Percentiles rank a stretch among this genome's conserved stretches.
phyloP scores from a whole-genome alignment of 2,113 vertebrate genomes.

The Equus przewalskii region DNA sequence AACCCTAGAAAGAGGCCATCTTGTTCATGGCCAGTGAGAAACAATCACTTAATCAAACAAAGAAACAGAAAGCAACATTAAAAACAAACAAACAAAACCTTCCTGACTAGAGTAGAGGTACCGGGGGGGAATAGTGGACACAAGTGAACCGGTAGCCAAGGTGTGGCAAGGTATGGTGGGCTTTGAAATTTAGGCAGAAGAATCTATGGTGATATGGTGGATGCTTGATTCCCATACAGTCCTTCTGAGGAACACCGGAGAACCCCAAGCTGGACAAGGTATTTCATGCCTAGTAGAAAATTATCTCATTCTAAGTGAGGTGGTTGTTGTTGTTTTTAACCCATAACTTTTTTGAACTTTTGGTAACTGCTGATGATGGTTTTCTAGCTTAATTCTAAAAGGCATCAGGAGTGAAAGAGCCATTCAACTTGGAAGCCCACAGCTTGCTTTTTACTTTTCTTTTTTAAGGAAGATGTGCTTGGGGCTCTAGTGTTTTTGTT shows the following conservation, averaged over 20 bases:
- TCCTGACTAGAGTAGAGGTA: not conserved
- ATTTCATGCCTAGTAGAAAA: not conserved
- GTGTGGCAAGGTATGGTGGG: not conserved
- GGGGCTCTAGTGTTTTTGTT: not conserved
- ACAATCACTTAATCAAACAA: not conserved
- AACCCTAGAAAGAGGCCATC: not conserved
- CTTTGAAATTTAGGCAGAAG: not conserved
- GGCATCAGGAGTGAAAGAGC: not conserved
- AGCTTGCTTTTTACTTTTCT: not conserved
- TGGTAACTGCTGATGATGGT: not conserved
- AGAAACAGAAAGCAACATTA: not conserved
- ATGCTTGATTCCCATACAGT: not conserved
- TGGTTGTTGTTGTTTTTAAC: not conserved
- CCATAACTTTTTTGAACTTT: not conserved
- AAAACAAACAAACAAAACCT: not conserved
- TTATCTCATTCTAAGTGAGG: not conserved
- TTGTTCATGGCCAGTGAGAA: not conserved
- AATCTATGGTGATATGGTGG: accelerated
- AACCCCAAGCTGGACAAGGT: not conserved
- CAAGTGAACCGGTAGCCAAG: not conserved
- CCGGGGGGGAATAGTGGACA: not conserved
- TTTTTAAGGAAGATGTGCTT: not conserved
- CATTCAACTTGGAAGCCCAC: not conserved
- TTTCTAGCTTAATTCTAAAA: slow-evolving; percentile 13
- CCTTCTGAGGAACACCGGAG: not conserved